A percentile compares a stretch with the other conserved stretches of the same genome.
Evolutionary conservation across 2,113 vertebrate species (phyloP).

Genomic region (Thermophis baileyi): DNA sequence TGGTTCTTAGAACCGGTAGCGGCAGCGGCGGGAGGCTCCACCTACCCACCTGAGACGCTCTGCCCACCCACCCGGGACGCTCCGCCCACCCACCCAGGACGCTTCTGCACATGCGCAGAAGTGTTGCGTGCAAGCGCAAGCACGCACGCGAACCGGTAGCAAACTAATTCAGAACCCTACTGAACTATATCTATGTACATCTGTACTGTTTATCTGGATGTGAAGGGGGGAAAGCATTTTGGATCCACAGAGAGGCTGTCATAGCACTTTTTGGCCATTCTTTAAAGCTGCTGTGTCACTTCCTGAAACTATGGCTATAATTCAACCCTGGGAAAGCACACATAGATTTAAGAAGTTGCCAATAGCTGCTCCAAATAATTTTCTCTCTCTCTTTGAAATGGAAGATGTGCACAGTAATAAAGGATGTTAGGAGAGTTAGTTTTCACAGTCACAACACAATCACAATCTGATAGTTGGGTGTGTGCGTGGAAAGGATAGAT

Average conservation of each 20-base stretch:
- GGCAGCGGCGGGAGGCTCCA: too few relatives aligned
- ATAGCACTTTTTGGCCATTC: not conserved
- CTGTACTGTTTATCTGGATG: not conserved
- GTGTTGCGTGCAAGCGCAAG: too few relatives aligned
- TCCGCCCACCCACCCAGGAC: too few relatives aligned
- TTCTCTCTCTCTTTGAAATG: not conserved
- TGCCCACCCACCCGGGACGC: too few relatives aligned
- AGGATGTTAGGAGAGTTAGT: not conserved
- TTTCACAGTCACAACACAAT: not conserved
- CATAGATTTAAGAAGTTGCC: not conserved
- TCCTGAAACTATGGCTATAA: not conserved
- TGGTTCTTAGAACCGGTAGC: too few relatives aligned
- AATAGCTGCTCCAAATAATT: not conserved
- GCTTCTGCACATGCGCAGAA: too few relatives aligned
- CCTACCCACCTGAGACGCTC: too few relatives aligned
- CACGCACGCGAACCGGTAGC: too few relatives aligned
- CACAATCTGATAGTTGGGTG: not conserved
- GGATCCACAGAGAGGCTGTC: not conserved
- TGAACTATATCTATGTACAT: not conserved
- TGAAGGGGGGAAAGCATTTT: not conserved
- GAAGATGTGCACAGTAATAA: not conserved
- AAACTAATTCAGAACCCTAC: too few relatives aligned
- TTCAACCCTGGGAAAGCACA: not conserved
- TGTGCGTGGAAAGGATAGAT: not conserved
- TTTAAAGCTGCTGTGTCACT: not conserved